A percentile compares a stretch with the other conserved stretches of the same genome.
phyloP scores from a whole-genome alignment of 2,113 vertebrate species.

The Cottus gobio region DNA sequence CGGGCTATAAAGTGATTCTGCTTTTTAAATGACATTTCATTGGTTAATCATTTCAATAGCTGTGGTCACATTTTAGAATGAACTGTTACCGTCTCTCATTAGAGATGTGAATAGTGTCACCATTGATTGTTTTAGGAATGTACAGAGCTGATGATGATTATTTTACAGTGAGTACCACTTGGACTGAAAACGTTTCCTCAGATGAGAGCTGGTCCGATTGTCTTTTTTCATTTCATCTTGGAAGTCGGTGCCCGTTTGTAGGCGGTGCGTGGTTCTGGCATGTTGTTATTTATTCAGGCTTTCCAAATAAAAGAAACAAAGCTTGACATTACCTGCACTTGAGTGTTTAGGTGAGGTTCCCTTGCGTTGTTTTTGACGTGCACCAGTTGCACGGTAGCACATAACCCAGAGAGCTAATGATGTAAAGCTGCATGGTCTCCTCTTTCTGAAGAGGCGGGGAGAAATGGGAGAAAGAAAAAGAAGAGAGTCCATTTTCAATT shows the following conservation, averaged over 20 bases:
- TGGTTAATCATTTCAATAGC: constrained; percentile 39
- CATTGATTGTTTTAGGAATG: constrained; percentile 33
- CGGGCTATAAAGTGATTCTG: constrained; percentile 32
- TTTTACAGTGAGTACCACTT: constrained; percentile 20
- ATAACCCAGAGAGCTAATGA: constrained; percentile 19
- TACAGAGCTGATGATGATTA: constrained; percentile 12
- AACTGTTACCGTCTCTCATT: constrained; percentile 29
- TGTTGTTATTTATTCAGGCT: constrained; percentile 60
- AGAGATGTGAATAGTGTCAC: constrained; percentile 11
- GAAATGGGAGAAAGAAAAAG: neutral
- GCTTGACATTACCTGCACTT: constrained; percentile 5
- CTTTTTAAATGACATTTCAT: constrained; percentile 31
- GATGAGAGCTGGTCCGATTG: constrained; percentile 12
- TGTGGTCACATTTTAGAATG: constrained; percentile 46
- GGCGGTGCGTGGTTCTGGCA: neutral
- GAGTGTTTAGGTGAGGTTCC: constrained; percentile 3
- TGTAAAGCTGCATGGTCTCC: constrained; percentile 15
- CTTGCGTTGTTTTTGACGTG: constrained; percentile 29
- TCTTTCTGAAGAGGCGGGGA: constrained; percentile 26
- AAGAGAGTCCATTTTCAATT: constrained; percentile 12
- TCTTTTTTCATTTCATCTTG: constrained; percentile 22
- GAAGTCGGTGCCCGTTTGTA: constrained; percentile 19
- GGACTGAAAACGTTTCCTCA: constrained; percentile 7
- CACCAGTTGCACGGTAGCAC: constrained; percentile 39
- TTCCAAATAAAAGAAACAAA: constrained; percentile 8